Evolutionary conservation across 2,888 invertebrate genomes (phyloP).

Genomic region (Orchestes rusci): DNA sequence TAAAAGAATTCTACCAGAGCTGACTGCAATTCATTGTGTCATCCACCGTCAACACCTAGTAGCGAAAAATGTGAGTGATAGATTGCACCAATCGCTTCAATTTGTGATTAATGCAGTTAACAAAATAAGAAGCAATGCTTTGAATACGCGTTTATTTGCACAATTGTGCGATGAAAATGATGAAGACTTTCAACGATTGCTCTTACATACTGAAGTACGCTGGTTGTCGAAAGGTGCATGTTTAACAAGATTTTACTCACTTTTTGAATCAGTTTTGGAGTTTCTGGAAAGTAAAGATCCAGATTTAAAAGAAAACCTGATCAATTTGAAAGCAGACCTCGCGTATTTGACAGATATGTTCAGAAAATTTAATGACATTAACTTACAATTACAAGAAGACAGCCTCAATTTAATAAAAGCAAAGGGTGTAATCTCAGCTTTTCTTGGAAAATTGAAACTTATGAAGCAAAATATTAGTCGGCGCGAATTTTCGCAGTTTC

Average conservation of each 20-base stretch:
- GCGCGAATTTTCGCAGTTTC: conserved; percentile 5
- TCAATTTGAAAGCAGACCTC: conserved; percentile 20
- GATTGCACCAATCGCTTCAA: too few relatives aligned
- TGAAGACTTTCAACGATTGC: too few relatives aligned
- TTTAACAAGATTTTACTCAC: too few relatives aligned
- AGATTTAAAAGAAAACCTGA: conserved; percentile 17
- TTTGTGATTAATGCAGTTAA: conserved; percentile 9
- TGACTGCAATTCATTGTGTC: conserved; percentile 3
- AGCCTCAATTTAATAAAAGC: conserved; percentile 9
- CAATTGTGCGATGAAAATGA: too few relatives aligned
- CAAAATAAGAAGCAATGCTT: conserved; percentile 3
- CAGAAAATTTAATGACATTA: too few relatives aligned
- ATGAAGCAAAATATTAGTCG: conserved; percentile 10
- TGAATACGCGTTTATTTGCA: too few relatives aligned
- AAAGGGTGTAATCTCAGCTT: conserved; percentile 7
- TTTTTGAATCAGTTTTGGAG: conserved; percentile 6
- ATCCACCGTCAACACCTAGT: too few relatives aligned
- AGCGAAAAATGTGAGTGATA: too few relatives aligned
- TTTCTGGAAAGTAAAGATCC: conserved; percentile 22
- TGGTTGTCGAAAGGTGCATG: too few relatives aligned
- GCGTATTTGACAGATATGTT: conserved; percentile 25
- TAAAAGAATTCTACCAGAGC: not conserved
- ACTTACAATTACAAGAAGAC: conserved; percentile 17
- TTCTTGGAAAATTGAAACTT: conserved; percentile 11
- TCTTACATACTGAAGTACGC: too few relatives aligned